Percentiles rank a stretch among this genome's conserved stretches.
Evolutionary conservation across 2,888 invertebrate genomes (phyloP).

Genomic region (Dicyrtoma fusca): DNA sequence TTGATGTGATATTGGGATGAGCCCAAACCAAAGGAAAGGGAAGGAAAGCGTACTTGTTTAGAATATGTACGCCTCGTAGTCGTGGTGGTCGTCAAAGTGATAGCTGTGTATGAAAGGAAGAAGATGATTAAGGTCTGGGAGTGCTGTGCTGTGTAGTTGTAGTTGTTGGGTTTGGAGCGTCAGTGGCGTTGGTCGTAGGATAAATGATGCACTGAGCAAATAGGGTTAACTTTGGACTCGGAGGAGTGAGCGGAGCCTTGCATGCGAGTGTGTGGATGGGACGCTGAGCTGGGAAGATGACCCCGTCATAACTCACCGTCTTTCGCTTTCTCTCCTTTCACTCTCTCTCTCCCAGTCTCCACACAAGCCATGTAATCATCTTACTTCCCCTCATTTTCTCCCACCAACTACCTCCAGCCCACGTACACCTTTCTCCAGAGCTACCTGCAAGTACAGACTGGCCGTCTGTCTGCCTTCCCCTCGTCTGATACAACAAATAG

Average conservation of each 20-base stretch:
- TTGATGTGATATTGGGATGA: too few species aligned
- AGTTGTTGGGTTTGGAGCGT: background rate
- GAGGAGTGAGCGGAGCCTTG: conserved; percentile 7
- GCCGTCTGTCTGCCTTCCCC: background rate
- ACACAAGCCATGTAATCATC: background rate
- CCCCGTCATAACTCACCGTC: conserved; percentile 42
- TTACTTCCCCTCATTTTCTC: too few species aligned
- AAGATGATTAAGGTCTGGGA: too few species aligned
- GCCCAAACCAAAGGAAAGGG: too few species aligned
- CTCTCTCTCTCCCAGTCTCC: background rate
- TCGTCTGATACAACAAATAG: conserved; percentile 11
- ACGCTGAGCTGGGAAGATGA: conserved; percentile 30
- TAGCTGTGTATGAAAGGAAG: too few species aligned
- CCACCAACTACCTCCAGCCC: too few species aligned
- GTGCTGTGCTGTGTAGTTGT: too few species aligned
- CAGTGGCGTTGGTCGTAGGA: background rate
- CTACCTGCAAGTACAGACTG: too few species aligned
- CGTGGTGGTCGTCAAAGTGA: too few species aligned
- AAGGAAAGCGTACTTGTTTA: too few species aligned
- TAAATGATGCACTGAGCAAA: conserved; percentile 40
- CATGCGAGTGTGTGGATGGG: background rate
- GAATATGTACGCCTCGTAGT: too few species aligned
- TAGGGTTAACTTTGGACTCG: conserved; percentile 40
- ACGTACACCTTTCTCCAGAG: too few species aligned
- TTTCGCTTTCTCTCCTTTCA: conserved; percentile 16